These are phyloP conservation scores for Tetramorium simillimum DNA, from an alignment of 1,140 invertebrate species.

Conservation along the genomic window DNA sequence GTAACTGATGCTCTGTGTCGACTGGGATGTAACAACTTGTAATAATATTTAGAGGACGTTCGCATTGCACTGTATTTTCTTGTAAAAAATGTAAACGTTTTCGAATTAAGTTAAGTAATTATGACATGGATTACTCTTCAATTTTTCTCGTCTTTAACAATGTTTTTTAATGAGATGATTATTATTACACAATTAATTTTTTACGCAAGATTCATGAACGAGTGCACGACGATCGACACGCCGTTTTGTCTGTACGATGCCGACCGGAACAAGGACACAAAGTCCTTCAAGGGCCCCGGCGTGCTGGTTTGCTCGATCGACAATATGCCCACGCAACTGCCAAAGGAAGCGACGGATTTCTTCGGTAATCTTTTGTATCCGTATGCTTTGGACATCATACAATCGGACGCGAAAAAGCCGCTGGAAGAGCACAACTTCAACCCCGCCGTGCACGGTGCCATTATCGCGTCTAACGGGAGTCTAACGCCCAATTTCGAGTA, in stretches of 20 bases:
- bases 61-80: background rate
- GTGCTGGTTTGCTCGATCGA: slow-evolving; percentile 99
- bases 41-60: too few relatives aligned
- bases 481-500: slow-evolving; percentile 98
- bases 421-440: slow-evolving; percentile 92
- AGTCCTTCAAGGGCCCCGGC: slow-evolving; percentile 98
- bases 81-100: slow-evolving; percentile 10
- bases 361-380: slow-evolving; percentile 97
- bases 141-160: background rate
- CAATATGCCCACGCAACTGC: slow-evolving; percentile 99
- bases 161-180: background rate
- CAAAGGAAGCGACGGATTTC: slow-evolving; percentile 98
- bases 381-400: slow-evolving; percentile 95
- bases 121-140: background rate
- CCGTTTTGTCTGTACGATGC: slow-evolving; percentile 99
- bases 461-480: slow-evolving; percentile 97
- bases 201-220: slow-evolving; percentile 95
- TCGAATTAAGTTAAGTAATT: background rate
- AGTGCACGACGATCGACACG: slow-evolving; percentile 99
- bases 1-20: too few relatives aligned
- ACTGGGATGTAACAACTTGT: too few relatives aligned
- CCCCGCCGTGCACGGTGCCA: slow-evolving; percentile 93
- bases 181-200: background rate
- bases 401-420: slow-evolving; percentile 94
- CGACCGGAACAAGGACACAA: slow-evolving; percentile 98